Conservation (phyloP, 1,140 invertebrate species). For the Dendrolimus punctatus region DNA sequence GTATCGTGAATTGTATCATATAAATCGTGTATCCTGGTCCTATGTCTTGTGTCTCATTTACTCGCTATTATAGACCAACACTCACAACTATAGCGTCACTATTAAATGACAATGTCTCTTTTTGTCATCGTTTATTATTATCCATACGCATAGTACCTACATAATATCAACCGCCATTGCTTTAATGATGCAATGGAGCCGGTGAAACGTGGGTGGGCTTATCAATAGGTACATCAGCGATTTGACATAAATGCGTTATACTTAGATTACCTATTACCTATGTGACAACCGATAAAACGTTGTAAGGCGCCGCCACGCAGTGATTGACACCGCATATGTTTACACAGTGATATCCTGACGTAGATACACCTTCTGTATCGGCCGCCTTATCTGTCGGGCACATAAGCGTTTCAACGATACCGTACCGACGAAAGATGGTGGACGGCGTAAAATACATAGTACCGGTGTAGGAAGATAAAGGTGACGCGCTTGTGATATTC, state of each 20-base stretch:
- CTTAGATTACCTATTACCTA: constrained; percentile 53
- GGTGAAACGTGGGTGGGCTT: constrained; percentile 59
- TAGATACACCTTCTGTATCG: constrained; percentile 40
- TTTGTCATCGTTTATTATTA: too few relatives aligned
- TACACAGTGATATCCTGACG: constrained; percentile 45
- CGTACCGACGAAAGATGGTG: constrained; percentile 24
- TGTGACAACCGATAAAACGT: constrained; percentile 62
- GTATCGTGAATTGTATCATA: too few relatives aligned
- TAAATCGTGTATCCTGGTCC: constrained; percentile 6
- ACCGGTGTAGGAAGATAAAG: constrained; percentile 21
- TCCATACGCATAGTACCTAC: constrained; percentile 5
- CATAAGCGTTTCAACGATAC: constrained; percentile 36
- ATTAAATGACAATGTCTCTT: too few relatives aligned
- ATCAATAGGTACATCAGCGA: constrained; percentile 56
- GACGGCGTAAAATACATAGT: constrained; percentile 21
- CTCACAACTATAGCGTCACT: neutral
- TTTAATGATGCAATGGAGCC: constrained; percentile 38
- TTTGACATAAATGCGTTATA: constrained; percentile 68
- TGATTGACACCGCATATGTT: constrained; percentile 63
- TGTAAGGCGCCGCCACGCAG: constrained; percentile 59
- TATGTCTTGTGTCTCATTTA: neutral
- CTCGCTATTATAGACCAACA: neutral
- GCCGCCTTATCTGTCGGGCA: constrained; percentile 48
- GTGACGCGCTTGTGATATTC: constrained; percentile 5
- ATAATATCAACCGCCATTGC: constrained; percentile 41